Evolutionary conservation across 1,140 invertebrate genomes (phyloP), one percentile per base, ranked within the genome.

Genomic region (Cepaea nemoralis): DNA sequence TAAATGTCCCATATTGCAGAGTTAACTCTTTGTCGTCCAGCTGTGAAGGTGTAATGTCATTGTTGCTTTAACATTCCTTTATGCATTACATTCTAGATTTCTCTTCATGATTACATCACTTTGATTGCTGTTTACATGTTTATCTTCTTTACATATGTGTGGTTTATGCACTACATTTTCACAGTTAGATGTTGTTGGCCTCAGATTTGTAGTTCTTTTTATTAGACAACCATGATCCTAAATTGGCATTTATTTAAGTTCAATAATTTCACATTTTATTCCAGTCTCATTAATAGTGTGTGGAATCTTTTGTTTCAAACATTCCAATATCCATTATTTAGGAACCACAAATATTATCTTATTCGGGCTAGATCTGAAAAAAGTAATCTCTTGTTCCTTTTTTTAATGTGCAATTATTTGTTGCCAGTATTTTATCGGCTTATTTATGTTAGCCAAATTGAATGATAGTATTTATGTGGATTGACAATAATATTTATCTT

Each of bases 321-420:
- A 63, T 63, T 63, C 59, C 59, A 63, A 19, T 63, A 10, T 63
- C 6, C 33, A 6, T 1, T 31, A 5, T 63, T 63, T 63, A 63
- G n/a, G 16, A 31, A 63, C n/a, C n/a, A n/a, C 2, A 8, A 2
- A 31, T 31, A 22, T 63, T 63, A 31, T 63, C 33, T 63, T 2
- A 19, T 31, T 63, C 33, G 2, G n/a, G n/a, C n/a, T 5, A 63
- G 59, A 63, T 63, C 27, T 63, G 59, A 63, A 27, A 31, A 27
- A 48, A 48, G 19, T 12, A 63, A 27, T 63, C 59, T 27, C 2
- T 6, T 63, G 59, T 6, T 12, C 59, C 27, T 63, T 63, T 63
- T 63, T 63, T 48, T 48, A 12, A 27, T 63, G 27, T 63, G 59
- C 59, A 63, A 63, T 14, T 63, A 63, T 63, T 63, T 63, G 16